Evolutionary conservation across 1,140 invertebrate species (phyloP), one percentile per base, ranked within the genome.

Genomic region (Cotesia vestalis): DNA sequence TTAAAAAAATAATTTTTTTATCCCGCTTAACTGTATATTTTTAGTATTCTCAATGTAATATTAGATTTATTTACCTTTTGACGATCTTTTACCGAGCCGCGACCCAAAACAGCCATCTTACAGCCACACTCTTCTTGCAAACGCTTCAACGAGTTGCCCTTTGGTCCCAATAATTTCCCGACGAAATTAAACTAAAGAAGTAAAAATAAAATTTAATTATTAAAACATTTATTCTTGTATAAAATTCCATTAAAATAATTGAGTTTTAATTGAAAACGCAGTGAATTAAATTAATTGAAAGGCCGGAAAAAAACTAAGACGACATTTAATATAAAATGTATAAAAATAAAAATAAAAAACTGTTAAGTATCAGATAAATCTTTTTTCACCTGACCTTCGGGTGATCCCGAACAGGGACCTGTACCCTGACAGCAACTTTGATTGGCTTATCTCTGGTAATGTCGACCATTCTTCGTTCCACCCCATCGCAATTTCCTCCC

Each of bases 41-140:
- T 69, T 55, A 35, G 27, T 57, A 12, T 62, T 61, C 51, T 12
- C 27, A 6, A 12, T 1, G 6, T n/a, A n/a, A 36, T 38, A n/a
- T 62, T 72, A 55, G 5, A 55, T 14, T n/a, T 73, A 38, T 77
- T 79, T 86, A 94, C 92, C 91, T 97, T 97, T 80, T 92, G 90
- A 77, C 95, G 91, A 83, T 97, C 95, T 79, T 94, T 91, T 93
- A 97, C 96, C 9, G 95, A 96, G 5, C 96, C 95, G 71, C 93
- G 89, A 4, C 95, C 96, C 5, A 97, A 88, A 14, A 97, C 94
- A 4, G 95, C 94, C 93, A 97, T 96, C 86, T 96, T 96, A 76
- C 94, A 96, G 90, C 95, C 94, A 20, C 95, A 96, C 79, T 96
- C 94, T 85, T 97, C 95, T 85, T 97, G 95, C 11, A 97, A 88